Base-by-base conservation (phyloP, 2,888 invertebrate genomes). In the Timema podura region DNA sequence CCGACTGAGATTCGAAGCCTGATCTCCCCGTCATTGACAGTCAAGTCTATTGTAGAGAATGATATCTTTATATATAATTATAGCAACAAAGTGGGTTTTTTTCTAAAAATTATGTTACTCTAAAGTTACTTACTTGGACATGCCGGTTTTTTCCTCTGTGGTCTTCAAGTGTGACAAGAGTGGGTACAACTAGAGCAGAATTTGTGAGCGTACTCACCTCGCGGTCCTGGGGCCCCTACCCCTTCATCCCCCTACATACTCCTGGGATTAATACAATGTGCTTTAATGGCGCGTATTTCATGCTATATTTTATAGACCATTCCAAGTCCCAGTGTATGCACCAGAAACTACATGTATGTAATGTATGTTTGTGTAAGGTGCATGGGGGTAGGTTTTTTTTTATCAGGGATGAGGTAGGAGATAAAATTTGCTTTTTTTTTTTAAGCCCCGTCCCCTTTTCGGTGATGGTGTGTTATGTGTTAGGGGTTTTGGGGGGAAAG, bases 221-320 rank as follows among this genome's bases (percentile, higher is more conserved):
- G 61, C 61, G 16, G 61, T 45, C 15, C 30, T 30, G 30, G 30
- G 3, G 30, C 30, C 30, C 30, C 30, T 30, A 30, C 30, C 30
- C 30, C 30, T 30, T 30, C 30, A 30, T 30, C 30, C 30, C 30
- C 30, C 30, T 30, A n/a, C 57, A 15, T 15, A 57, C 57, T 44
- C 61, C 44, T 45, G 67, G 70, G 70, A 70, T 70, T 70, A 70
- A 70, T 70, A 65, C 70, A 68, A 70, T 68, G 70, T 57, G 70
- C 65, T 67, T 68, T 70, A 70, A 70, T 70, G 68, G 64, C 16
- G 68, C 68, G 70, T 70, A 70, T 70, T 70, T 70, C 70, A 70
- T 67, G 67, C 61, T 61, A 30, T 44, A 45, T 61, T 61, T 61
- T 61, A 61, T 61, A 61, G 61, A 45, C 61, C 61, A 61, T 61